Base-by-base conservation (phyloP, 1,140 invertebrate genomes). In the Aphaenogaster ashmeadi region DNA sequence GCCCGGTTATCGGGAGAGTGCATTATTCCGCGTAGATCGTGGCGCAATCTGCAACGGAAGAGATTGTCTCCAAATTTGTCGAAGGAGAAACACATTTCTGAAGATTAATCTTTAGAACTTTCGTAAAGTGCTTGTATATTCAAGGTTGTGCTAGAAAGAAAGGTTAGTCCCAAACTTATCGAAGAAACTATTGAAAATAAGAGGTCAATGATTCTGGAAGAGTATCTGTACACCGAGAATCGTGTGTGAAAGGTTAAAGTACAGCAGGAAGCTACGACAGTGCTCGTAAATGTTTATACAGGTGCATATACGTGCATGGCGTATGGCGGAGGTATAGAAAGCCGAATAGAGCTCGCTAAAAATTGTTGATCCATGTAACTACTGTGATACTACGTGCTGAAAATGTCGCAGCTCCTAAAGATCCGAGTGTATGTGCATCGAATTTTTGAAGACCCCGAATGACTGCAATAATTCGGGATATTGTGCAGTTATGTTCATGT, bases 311-410 rank as follows among this genome's bases (percentile, higher is more conserved):
- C 27, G 58, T 64, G 27, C 52, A 18, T 60, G 44, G 58, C 47
- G 52, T 38, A 41, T 18, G 15, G 8, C 36, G 13, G 41, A 71
- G 38, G 18, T 44, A 38, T 38, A 66, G 15, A 18, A 58, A 64
- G 27, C 38, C 15, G 21, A 41, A 33, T 4, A 2, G 5, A 44
- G 71, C n/a, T 85, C 38, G 33, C 41, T 18, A 86, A 86, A 89
- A 89, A 79, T 86, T 66, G 74, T 67, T 79, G 88, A 89, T 86
- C 54, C 88, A 85, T 58, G 13, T 89, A 85, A 87, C 74, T 50
- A 67, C 50, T 33, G 33, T 11, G 54, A 36, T 11, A n/a, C 54
- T 88, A 89, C 87, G 87, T 89, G 88, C 87, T 50, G 33, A 21
- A 89, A 89, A 78, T 89, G 69, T 89, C 80, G 41, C 36, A 18